Evolutionary conservation across 2,113 vertebrate genomes (phyloP), one percentile per base, ranked within the genome.

Genomic region (Euleptes europaea): DNA sequence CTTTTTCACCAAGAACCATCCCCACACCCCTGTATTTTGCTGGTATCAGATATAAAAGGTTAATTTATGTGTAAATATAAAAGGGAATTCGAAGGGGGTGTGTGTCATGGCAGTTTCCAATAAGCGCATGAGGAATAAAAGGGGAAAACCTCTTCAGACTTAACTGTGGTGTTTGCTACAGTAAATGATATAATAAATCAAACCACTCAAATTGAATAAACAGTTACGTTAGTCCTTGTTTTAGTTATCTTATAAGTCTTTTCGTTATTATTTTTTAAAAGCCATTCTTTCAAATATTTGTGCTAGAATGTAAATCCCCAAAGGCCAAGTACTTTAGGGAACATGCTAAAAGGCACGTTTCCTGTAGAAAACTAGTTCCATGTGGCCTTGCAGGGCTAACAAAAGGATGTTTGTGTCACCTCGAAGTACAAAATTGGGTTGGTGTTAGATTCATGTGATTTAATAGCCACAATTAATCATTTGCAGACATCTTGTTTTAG

Each of bases 341-440:
- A 90, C 82, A 86, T 88, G n/a, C 88, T 91, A 92, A 95, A 96
- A 94, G 88, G 88, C 92, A 87, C 86, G 78, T 94, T 96, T 95
- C 93, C 93, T 95, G 94, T 88, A 94, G 92, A 92, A 96, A 96
- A 95, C 86, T 76, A 92, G 90, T 95, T 94, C 90, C 94, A 95
- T 94, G 90, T 94, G 94, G 90, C 80, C 82, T 87, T 47, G 91
- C 65, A 86, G 91, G 84, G 77, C 85, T 94, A 95, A 94, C 88
- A 94, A 94, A 95, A 94, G 88, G 83, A 93, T 82, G 91, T 75
- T 83, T 94, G 87, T 92, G 95, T 93, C 91, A 93, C 40, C 78
- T 85, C 21, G 35, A 63, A 78, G 66, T 79, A 72, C 76, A 47
- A 85, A 44, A 85, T 4, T 60, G 31, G 8, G 66, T 96, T 95